Percentiles rank a stretch among this genome's conserved stretches.
Conservation (phyloP, 2,888 invertebrate genomes). For the Eledone cirrhosa region DNA sequence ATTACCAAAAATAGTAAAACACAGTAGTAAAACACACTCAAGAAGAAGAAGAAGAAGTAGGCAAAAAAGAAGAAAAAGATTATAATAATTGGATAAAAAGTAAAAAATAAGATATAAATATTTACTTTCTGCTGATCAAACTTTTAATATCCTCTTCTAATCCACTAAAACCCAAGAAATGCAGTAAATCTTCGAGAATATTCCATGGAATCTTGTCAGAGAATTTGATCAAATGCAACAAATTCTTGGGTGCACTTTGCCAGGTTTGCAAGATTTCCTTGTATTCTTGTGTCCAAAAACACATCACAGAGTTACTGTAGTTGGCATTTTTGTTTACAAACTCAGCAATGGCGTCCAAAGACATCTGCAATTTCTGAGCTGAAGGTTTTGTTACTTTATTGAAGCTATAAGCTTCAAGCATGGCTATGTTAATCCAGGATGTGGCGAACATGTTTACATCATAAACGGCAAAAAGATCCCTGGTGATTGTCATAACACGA, state of each 20-base stretch:
- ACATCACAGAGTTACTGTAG: conserved; percentile 50
- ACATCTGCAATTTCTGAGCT: conserved; percentile 35
- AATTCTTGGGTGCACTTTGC: conserved; percentile 47
- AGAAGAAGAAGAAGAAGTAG: background rate
- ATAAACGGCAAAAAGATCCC: conserved; percentile 48
- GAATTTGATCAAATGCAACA: conserved; percentile 43
- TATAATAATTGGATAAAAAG: too few species aligned
- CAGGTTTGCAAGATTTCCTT: conserved; percentile 45
- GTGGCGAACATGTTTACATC: conserved; percentile 62
- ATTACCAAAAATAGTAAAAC: too few species aligned
- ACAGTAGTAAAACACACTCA: background rate
- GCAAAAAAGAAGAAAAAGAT: too few species aligned
- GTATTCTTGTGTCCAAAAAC: conserved; percentile 57
- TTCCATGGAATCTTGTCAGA: conserved; percentile 41
- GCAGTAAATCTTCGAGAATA: conserved; percentile 43
- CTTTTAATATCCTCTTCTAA: conserved; percentile 42
- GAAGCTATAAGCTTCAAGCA: conserved; percentile 52
- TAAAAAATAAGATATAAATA: too few species aligned
- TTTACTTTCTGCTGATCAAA: conserved; percentile 45
- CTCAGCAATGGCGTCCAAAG: conserved; percentile 42
- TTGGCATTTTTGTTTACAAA: conserved; percentile 51
- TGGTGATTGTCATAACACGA: conserved; percentile 42
- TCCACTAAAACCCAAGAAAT: conserved; percentile 42
- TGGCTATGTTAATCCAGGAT: conserved; percentile 52
- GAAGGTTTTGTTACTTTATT: conserved; percentile 42